Evolutionary conservation across 64 coral and sea anemone species (phyloP).

Genomic region (Pocillopora damicornis): DNA sequence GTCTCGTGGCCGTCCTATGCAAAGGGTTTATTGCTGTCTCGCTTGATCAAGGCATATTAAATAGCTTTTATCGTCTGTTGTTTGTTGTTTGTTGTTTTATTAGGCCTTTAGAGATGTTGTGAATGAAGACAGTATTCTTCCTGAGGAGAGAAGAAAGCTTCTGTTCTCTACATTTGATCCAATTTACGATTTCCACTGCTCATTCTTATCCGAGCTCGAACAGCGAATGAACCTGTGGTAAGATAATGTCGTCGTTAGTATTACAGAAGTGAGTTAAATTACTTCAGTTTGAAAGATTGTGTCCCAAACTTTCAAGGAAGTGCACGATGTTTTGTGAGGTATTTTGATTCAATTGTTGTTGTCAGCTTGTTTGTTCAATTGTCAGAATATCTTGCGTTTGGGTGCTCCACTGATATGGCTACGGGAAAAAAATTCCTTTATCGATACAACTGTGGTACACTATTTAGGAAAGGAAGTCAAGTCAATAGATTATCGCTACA

Average conservation of each 20-base stretch:
- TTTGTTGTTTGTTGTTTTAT: background rate
- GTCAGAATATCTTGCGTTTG: too few species aligned
- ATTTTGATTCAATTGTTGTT: too few species aligned
- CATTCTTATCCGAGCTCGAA: slow-evolving; percentile 82
- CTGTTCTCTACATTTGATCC: slow-evolving; percentile 95
- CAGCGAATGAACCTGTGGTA: slow-evolving; percentile 85
- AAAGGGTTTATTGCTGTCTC: background rate
- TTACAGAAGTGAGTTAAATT: too few species aligned
- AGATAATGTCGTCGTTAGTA: background rate
- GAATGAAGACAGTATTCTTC: slow-evolving; percentile 56
- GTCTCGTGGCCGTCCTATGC: too few species aligned
- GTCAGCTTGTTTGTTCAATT: too few species aligned
- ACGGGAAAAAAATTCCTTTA: too few species aligned
- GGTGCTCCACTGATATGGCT: too few species aligned
- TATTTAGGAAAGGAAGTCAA: too few species aligned
- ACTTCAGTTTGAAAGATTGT: background rate
- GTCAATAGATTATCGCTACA: too few species aligned
- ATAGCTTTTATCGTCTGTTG: background rate
- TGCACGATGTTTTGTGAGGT: too few species aligned
- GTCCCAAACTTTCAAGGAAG: background rate
- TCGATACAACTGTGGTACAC: too few species aligned
- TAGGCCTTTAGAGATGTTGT: slow-evolving; percentile 94
- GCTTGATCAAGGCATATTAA: background rate
- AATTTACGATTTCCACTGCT: slow-evolving; percentile 94
- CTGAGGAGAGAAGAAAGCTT: slow-evolving; percentile 78